Evolutionary conservation across 2,888 invertebrate genomes (phyloP).

Genomic region (Galerucella calmariensis): DNA sequence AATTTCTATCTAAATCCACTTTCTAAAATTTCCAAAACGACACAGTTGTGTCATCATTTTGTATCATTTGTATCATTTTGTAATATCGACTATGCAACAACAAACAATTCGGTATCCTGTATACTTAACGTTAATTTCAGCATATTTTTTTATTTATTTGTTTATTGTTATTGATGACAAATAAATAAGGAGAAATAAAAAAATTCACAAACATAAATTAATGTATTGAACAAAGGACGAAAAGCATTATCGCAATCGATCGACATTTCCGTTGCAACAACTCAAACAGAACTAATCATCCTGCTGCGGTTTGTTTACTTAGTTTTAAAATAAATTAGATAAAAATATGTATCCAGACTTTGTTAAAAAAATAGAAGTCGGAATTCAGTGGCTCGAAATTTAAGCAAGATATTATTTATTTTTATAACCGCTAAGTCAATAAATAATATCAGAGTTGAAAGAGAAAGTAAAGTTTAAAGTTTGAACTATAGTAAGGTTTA

Average conservation of each 20-base stretch:
- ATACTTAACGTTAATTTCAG: conserved; percentile 1
- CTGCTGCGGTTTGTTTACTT: conserved; percentile 31
- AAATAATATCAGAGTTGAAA: no score
- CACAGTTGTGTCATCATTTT: neutral
- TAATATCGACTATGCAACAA: neutral
- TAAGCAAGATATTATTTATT: neutral
- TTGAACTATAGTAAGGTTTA: no score
- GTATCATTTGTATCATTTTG: neutral
- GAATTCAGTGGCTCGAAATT: conserved; percentile 4
- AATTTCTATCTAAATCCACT: no score
- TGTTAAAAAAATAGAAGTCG: conserved; percentile 10
- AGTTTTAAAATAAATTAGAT: conserved; percentile 30
- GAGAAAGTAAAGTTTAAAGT: no score
- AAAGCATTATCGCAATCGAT: conserved; percentile 29
- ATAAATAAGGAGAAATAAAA: neutral
- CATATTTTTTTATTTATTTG: conserved; percentile 10
- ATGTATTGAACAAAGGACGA: conserved; percentile 15
- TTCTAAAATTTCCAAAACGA: neutral
- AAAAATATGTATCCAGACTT: conserved; percentile 24
- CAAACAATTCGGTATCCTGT: neutral
- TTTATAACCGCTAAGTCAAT: no score
- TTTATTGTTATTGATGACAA: conserved; percentile 10
- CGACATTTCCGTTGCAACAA: conserved; percentile 37
- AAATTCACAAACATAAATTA: neutral
- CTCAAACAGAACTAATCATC: conserved; percentile 34